These are phyloP conservation scores for Diloba caeruleocephala DNA, from an alignment of 2,888 invertebrate genomes.

Conservation along the genomic window DNA sequence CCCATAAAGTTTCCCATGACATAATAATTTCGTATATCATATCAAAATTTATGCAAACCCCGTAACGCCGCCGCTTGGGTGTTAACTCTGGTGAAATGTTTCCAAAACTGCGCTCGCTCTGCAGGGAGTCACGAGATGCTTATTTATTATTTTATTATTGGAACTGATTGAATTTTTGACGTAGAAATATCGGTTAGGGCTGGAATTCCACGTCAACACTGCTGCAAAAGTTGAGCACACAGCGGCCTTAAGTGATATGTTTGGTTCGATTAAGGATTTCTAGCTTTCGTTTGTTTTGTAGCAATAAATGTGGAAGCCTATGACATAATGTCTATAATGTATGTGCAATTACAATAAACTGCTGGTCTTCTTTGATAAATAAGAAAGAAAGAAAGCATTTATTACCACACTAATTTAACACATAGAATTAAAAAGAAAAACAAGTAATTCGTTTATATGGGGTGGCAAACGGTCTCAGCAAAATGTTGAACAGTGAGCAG, in stretches of 20 bases:
- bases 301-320: background rate
- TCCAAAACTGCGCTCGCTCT: slow-evolving; percentile 45
- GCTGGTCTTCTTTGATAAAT: slow-evolving; percentile 60
- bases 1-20: slow-evolving; percentile 73
- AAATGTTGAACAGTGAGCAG: too few relatives aligned
- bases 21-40: slow-evolving; percentile 61
- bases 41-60: slow-evolving; percentile 76
- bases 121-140: slow-evolving; percentile 52
- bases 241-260: background rate
- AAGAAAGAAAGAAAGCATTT: too few relatives aligned
- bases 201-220: slow-evolving; percentile 10
- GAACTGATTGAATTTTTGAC: slow-evolving; percentile 28
- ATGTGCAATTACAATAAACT: too few relatives aligned
- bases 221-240: background rate
- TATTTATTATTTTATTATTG: slow-evolving; percentile 7
- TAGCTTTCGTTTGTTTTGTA: background rate
- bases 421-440: too few relatives aligned
- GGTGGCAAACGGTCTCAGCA: too few relatives aligned
- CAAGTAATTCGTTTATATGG: too few relatives aligned
- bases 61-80: slow-evolving; percentile 54
- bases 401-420: too few relatives aligned
- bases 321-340: background rate
- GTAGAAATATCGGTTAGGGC: background rate
- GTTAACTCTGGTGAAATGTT: slow-evolving; percentile 61
- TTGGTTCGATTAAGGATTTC: background rate